Evolutionary conservation across 2,113 vertebrate species (phyloP).

Genomic region (Sylvicapra grimmia): DNA sequence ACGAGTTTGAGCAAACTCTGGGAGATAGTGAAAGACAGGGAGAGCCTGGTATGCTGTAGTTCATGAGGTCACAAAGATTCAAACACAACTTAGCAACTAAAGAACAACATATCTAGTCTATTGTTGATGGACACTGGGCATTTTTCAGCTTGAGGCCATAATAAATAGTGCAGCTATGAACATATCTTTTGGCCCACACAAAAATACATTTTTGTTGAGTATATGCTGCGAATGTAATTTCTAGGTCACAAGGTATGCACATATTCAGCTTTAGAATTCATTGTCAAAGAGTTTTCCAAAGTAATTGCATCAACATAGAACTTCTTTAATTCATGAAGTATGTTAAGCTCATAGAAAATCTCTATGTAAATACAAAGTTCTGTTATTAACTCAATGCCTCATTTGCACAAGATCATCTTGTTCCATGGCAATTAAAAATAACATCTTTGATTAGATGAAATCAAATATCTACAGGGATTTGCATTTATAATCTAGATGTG

Average conservation of each 20-base stretch:
- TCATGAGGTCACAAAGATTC: not conserved
- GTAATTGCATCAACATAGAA: conserved; percentile 21
- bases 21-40: not conserved
- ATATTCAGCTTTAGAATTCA: conserved; percentile 25
- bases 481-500: conserved; percentile 53
- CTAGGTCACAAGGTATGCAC: not conserved
- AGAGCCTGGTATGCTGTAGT: not conserved
- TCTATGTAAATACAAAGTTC: conserved; percentile 64
- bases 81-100: not conserved
- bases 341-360: conserved; percentile 49
- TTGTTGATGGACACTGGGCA: not conserved
- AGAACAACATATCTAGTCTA: not conserved
- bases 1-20: not conserved
- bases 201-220: not conserved
- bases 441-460: conserved; percentile 70
- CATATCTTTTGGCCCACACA: not conserved
- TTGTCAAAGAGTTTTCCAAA: conserved; percentile 19
- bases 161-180: not conserved
- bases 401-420: conserved; percentile 66
- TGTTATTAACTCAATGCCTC: conserved; percentile 60
- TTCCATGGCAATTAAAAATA: conserved; percentile 72
- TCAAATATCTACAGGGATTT: conserved; percentile 66
- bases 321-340: conserved; percentile 53
- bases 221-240: not conserved
- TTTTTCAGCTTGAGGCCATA: not conserved